Evolutionary conservation across 1,140 invertebrate species (phyloP), one percentile per base, ranked within the genome.

Genomic region (Rhagoletis zephyria): DNA sequence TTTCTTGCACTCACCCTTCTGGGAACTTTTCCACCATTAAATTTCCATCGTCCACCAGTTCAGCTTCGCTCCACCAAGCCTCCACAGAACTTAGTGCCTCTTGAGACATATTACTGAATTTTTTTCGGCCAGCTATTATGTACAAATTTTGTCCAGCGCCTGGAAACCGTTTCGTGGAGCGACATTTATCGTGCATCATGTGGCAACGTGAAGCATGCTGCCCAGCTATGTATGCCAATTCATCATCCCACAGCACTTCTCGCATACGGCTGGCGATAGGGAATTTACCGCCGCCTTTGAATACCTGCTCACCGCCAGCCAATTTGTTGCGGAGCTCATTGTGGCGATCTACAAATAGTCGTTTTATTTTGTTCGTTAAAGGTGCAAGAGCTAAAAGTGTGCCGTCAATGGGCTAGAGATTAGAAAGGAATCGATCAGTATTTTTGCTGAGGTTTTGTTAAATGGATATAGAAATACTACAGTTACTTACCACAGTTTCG

Each of bases 181-280:
- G 65, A 81, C 87, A 88, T n/a, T 59, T 51, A 12, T 74, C 85
- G 4, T 87, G 65, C 30, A 40, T 56, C 51, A 77, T 86, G 1
- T 61, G 30, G 2, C 65, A 70, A 16, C 65, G 89, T 0, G 87
- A n/a, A 4, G 89, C 88, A 56, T 91, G 90, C 1, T 60, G 60
- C 5, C 88, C 87, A 5, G 90, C 89, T 74, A 88, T 87, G 87
- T 90, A 91, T 4, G 81, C 89, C 63, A 91, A 85, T 45, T 91
- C 90, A 5, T 30, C 48, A 64, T 91, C 90, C 90, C 90, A 91
- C 16, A 90, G 87, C 0, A 91, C 14, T 45, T 85, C 85, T 0
- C 90, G 89, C 90, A 91, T 90, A n/a, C 90, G 89, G 14, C 12
- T 61, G 3, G 90, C 90, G 19, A 19, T 67, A 42, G 65, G 65